Evolutionary conservation across 2,113 vertebrate genomes (phyloP).

Genomic region (Scolopax mira): DNA sequence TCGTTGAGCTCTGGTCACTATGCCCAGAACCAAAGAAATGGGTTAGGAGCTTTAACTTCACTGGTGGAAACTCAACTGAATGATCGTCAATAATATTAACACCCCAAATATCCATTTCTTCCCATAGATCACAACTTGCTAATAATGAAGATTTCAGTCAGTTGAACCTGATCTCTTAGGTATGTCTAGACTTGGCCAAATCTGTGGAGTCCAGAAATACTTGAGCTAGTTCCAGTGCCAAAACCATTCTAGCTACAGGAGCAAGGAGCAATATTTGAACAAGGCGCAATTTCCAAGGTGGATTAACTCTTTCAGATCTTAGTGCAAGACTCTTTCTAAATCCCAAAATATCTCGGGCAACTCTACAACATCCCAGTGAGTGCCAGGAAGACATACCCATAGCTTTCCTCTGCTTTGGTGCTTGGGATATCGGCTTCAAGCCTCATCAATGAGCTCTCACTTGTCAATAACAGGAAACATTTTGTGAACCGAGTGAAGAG

Average conservation of each 20-base stretch:
- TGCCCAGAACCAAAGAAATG: not conserved
- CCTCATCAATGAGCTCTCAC: not conserved
- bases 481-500: not conserved
- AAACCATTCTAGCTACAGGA: not conserved
- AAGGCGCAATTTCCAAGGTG: not conserved
- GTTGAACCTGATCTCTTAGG: not conserved
- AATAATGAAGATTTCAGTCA: not conserved
- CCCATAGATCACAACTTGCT: not conserved
- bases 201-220: not conserved
- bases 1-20: not conserved
- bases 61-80: not conserved
- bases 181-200: constrained; percentile 13
- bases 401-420: not conserved
- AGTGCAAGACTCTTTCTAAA: not conserved
- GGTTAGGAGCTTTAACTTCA: not conserved
- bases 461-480: not conserved
- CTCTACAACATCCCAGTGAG: not conserved
- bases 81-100: not conserved
- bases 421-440: not conserved
- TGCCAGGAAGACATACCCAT: not conserved
- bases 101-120: not conserved
- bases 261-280: not conserved
- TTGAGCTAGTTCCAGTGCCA: not conserved
- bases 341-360: not conserved
- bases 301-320: not conserved